Evolutionary conservation across 2,888 invertebrate species (phyloP).

Genomic region (Micoletzkya japonica): DNA sequence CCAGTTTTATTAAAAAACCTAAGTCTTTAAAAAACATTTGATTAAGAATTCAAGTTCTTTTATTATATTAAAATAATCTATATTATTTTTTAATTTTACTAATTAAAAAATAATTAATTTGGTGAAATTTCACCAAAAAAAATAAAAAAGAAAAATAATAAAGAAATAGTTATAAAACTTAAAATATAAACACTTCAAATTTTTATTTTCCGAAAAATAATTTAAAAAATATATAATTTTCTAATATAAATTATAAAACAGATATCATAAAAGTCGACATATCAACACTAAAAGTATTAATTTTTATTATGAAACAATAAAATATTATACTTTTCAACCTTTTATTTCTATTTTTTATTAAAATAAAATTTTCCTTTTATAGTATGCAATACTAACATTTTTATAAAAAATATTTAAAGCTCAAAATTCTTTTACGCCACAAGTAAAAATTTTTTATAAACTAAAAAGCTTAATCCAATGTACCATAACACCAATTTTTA

Average conservation of each 20-base stretch:
- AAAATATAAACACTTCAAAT: constrained; percentile 47
- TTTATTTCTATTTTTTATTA: constrained; percentile 43
- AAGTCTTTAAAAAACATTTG: constrained; percentile 55
- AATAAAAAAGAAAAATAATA: constrained; percentile 31
- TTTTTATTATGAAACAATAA: constrained; percentile 49
- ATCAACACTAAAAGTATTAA: constrained; percentile 43
- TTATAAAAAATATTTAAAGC: constrained; percentile 40
- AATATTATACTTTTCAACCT: constrained; percentile 40
- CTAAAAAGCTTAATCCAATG: constrained; percentile 42
- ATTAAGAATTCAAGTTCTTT: constrained; percentile 63
- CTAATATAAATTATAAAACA: constrained; percentile 44
- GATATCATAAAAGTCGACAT: constrained; percentile 48
- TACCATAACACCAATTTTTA: constrained; percentile 46
- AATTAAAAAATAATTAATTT: constrained; percentile 42
- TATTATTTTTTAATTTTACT: constrained; percentile 41
- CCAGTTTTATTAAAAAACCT: constrained; percentile 69
- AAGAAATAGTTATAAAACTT: constrained; percentile 45
- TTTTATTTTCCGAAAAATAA: constrained; percentile 37
- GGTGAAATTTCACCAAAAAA: constrained; percentile 37
- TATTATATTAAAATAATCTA: constrained; percentile 40
- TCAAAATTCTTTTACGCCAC: constrained; percentile 43
- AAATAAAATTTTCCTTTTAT: constrained; percentile 70
- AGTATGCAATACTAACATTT: constrained; percentile 62
- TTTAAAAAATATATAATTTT: constrained; percentile 43
- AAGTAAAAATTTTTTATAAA: constrained; percentile 47